Base-by-base conservation (phyloP, 1,140 invertebrate species). In the Magallana angulata region DNA sequence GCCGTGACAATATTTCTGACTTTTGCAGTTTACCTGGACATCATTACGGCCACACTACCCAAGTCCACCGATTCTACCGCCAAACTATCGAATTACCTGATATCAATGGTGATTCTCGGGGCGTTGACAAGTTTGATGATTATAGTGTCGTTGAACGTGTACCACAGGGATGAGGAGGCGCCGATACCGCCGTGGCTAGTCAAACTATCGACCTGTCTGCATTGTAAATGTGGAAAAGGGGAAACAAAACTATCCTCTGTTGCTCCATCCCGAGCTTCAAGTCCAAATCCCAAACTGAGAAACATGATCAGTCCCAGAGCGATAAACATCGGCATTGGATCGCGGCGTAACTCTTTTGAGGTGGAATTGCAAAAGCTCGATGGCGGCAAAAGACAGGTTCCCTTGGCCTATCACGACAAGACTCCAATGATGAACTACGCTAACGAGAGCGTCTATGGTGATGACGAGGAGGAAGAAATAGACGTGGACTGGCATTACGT, bases 11-110 rank as follows among this genome's bases (percentile, higher is more conserved):
- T 96, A 7, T 93, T 96, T 0, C 91, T 96, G 16, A 94, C 96
- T 3, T 96, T 96, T 89, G 95, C 95, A 80, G 96, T 96, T 36
- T 96, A 96, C 91, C 95, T 96, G 93, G 91, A 96, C 81, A 95
- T 95, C 85, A 95, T 96, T 71, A 95, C 95, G n/a, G 96, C 96
- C 89, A 95, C 95, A 87, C 95, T 96, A 93, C 96, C 96, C 14
- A 95, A 96, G 89, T 96, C 96, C 1, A 96, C 95, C 9, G 95
- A 96, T 80, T 83, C 86, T 12, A 64, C 81, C 18, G 85, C 88
- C 9, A 85, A 81, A 16, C 83, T 89, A 16, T 85, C 85, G 11
- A 85, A 85, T 56, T 87, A 84, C 24, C 76, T 89, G 0, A 85
- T 89, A 59, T 82, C 83, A n/a, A 87, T 87, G 85, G 84, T 87